phyloP scores from a whole-genome alignment of 2,797 vertebrate species.

The Naso thynnoides region DNA sequence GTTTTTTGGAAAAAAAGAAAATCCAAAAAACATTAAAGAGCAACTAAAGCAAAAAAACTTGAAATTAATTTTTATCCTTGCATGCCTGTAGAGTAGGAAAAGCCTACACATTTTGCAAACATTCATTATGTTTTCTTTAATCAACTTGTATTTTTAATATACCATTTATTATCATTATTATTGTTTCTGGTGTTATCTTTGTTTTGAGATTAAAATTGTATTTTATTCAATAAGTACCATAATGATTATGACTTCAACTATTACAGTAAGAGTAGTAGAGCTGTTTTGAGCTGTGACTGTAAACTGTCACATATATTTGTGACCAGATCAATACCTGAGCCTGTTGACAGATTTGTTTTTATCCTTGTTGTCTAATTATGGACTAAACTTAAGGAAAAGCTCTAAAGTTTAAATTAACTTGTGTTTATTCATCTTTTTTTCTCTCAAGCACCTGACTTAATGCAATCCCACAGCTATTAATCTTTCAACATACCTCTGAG shows the following conservation, averaged over 20 bases:
- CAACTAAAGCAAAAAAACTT: too few species aligned
- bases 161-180: background rate
- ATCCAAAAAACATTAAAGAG: too few species aligned
- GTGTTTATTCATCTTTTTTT: constrained; percentile 66
- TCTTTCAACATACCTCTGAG: constrained; percentile 80
- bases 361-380: constrained; percentile 40
- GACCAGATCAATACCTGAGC: constrained; percentile 1
- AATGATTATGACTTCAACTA: background rate
- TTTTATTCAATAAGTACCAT: background rate
- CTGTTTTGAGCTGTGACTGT: constrained; percentile 6
- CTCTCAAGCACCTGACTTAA: constrained; percentile 72
- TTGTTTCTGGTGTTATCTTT: background rate
- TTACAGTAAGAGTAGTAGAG: background rate
- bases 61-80: too few species aligned
- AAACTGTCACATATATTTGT: constrained; percentile 1
- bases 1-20: too few species aligned
- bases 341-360: constrained; percentile 4
- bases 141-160: background rate
- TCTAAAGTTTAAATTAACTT: constrained; percentile 70
- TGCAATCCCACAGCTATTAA: constrained; percentile 80
- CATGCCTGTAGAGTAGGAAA: background rate
- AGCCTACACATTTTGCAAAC: background rate
- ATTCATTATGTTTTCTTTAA: background rate
- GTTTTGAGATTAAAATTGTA: background rate
- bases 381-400: constrained; percentile 50